Base-by-base conservation (phyloP, 2,113 vertebrate genomes). In the Epinephelus moara region DNA sequence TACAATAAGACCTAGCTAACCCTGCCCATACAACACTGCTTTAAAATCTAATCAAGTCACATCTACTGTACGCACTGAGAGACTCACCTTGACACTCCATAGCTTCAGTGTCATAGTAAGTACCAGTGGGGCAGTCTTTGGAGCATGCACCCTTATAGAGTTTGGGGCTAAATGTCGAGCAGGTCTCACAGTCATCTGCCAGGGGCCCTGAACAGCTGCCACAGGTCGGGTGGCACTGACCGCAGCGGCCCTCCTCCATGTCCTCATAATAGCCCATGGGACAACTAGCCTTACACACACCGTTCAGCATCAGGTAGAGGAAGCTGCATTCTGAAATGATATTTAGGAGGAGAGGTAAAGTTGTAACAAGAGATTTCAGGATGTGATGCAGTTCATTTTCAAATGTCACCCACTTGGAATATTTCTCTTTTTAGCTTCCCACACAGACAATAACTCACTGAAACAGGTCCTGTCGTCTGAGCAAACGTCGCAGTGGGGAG, bases 221-320 rank as follows among this genome's bases (percentile, higher is more conserved):
- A 85, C 96, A 96, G 63, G 93, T 95, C 14, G 80, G 61, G 83
- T 96, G 95, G 83, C 96, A 96, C 78, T 80, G 89, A 59, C 92
- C 89, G 66, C 96, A 96, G 63, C 84, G 79, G 7, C 95, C 95
- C 75, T 93, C 92, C 70, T 96, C 96, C 92, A 96, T 92, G 87
- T 96, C 94, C 78, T 96, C 95, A 78, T 91, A 96, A 84, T 94
- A 96, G 8, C 95, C 94, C 78, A 88, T 59, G 12, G 96, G 94
- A 86, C 96, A 96, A 50, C 93, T 94, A 18, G 95, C 95, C 75
- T 93, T 95, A 67, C 96, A 96, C 61, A 72, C 91, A 9, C 94
- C 94, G 1, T 95, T 92, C 64, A 96, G 85, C 61, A 96, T 95
- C 83, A 96, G 90, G 89, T 96, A 96, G 50, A 96, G 94, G 88